Evolutionary conservation across 2,113 vertebrate species (phyloP).

Genomic region (Smithornis capensis): DNA sequence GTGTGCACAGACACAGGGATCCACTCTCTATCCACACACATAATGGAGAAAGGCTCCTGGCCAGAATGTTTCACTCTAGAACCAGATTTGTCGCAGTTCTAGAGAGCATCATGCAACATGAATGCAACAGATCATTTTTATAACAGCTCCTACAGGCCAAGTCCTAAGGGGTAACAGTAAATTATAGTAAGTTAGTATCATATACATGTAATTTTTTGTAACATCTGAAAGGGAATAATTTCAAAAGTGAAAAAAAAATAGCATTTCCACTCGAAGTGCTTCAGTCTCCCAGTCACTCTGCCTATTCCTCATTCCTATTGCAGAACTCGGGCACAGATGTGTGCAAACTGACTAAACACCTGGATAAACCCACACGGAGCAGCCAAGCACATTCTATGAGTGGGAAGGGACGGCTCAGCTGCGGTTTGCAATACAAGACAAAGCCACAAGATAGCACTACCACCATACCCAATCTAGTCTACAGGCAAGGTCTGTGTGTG

Average conservation of each 20-base stretch:
- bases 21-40: not conserved
- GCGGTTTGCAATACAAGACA: not conserved
- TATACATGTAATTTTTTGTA: not conserved
- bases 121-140: not conserved
- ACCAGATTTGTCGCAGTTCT: not conserved
- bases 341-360: not conserved
- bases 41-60: not conserved
- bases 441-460: slow-evolving; percentile 69
- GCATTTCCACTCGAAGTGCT: not conserved
- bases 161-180: not conserved
- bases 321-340: not conserved
- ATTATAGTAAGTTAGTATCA: not conserved
- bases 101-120: not conserved
- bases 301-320: not conserved
- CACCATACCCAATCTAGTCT: not conserved
- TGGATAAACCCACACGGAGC: accelerated
- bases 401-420: not conserved
- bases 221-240: not conserved
- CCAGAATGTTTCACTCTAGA: not conserved
- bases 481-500: not conserved
- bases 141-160: not conserved
- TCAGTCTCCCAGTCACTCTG: not conserved
- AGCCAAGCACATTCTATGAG: not conserved
- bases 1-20: not conserved
- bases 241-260: not conserved